Percentiles rank a stretch among this genome's conserved stretches.
phyloP scores from a whole-genome alignment of 1,140 invertebrate species.

The Lepidurus couesii region DNA sequence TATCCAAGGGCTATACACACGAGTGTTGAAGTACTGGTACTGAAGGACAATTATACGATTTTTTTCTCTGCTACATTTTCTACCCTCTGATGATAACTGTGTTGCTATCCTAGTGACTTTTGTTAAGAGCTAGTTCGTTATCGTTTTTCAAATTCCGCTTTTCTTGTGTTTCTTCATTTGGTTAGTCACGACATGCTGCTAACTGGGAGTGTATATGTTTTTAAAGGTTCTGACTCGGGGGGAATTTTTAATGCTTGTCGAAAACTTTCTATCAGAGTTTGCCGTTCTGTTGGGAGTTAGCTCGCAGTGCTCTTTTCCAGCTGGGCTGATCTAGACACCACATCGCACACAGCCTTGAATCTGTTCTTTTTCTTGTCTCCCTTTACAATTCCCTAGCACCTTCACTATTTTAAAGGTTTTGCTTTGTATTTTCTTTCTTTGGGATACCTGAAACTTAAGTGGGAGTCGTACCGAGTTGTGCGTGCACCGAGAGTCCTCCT shows the following conservation, averaged over 20 bases:
- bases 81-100: no score
- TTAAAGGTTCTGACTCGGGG: not conserved
- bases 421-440: not conserved
- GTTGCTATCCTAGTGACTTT: no score
- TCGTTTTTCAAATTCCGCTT: not conserved
- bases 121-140: no score
- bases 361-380: not conserved
- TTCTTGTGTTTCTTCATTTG: not conserved
- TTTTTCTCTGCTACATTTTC: no score
- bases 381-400: not conserved
- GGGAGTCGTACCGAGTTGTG: slow-evolving; percentile 7
- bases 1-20: no score
- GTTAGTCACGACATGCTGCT: not conserved
- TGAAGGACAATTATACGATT: no score
- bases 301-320: not conserved
- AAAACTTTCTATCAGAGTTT: not conserved
- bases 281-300: not conserved
- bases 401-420: not conserved
- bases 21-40: no score
- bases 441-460: not conserved
- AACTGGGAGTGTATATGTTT: not conserved
- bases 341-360: not conserved
- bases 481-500: not conserved
- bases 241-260: not conserved
- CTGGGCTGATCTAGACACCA: slow-evolving; percentile 12